A percentile compares a stretch with the other conserved stretches of the same genome.
phyloP scores from a whole-genome alignment of 2,888 invertebrate species.

The Nowickia ferox region DNA sequence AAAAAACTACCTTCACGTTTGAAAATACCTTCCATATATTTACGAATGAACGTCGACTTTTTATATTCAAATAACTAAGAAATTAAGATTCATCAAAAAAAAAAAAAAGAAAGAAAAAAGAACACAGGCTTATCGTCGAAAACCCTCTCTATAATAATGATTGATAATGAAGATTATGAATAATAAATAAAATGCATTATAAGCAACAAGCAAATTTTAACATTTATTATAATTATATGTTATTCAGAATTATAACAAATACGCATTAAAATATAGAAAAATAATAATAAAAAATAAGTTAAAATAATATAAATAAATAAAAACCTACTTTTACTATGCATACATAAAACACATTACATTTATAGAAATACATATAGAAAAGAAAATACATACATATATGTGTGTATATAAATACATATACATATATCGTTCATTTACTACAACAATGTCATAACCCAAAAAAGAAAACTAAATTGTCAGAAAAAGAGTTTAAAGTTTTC shows the following conservation, averaged over 20 bases:
- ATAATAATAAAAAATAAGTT: constrained; percentile 37
- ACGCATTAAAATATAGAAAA: constrained; percentile 44
- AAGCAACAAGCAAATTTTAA: constrained; percentile 64
- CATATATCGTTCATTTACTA: background rate
- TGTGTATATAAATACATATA: constrained; percentile 8
- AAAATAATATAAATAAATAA: constrained; percentile 43
- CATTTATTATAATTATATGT: constrained; percentile 68
- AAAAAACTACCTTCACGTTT: constrained; percentile 1
- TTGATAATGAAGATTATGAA: constrained; percentile 52
- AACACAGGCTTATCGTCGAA: constrained; percentile 31
- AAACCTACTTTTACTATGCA: constrained; percentile 52
- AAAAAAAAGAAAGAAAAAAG: constrained; percentile 7
- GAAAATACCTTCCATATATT: constrained; percentile 27
- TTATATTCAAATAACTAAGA: constrained; percentile 24
- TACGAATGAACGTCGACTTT: constrained; percentile 27
- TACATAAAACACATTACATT: constrained; percentile 62
- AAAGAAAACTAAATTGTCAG: no score
- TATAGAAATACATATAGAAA: constrained; percentile 7
- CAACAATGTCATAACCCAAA: no score
- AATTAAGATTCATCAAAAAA: constrained; percentile 43
- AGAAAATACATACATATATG: background rate
- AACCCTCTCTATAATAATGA: constrained; percentile 58
- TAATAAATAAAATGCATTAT: constrained; percentile 57
- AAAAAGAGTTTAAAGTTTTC: no score
- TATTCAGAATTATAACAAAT: constrained; percentile 54